Conservation (phyloP, 1,140 invertebrate genomes). For the Lucilia sericata region DNA sequence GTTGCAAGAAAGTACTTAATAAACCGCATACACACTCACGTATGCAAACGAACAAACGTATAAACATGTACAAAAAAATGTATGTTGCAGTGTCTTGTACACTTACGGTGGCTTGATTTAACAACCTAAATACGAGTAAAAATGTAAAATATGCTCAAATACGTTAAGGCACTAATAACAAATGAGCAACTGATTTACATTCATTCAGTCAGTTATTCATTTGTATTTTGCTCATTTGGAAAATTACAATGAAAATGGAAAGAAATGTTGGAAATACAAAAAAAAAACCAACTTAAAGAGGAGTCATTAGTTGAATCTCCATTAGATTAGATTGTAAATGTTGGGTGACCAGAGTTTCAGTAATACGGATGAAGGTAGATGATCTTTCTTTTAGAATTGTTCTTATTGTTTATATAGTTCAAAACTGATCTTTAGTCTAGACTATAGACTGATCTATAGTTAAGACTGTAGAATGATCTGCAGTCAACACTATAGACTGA, state of each 20-base stretch:
- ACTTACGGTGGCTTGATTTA: slow-evolving; percentile 26
- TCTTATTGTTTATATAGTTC: too few relatives aligned
- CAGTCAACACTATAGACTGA: too few relatives aligned
- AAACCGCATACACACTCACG: not conserved
- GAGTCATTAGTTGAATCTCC: not conserved
- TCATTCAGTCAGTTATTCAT: not conserved
- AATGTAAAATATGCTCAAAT: not conserved
- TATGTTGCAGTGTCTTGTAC: not conserved
- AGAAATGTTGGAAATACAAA: not conserved
- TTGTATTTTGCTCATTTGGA: not conserved
- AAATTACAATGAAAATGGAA: not conserved
- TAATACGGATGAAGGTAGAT: too few relatives aligned
- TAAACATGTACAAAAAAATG: not conserved
- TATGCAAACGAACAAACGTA: too few relatives aligned
- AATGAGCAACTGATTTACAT: not conserved
- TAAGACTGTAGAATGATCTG: too few relatives aligned
- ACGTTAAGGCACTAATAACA: not conserved
- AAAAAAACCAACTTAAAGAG: not conserved
- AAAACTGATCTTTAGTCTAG: too few relatives aligned
- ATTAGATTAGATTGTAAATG: slow-evolving; percentile 8
- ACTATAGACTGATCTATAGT: too few relatives aligned
- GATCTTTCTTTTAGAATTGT: too few relatives aligned
- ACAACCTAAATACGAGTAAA: slow-evolving; percentile 26
- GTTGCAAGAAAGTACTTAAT: slow-evolving; percentile 29
- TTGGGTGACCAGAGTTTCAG: slow-evolving; percentile 13